These are phyloP conservation scores for Protaetia brevitarsis DNA, from an alignment of 1,140 invertebrate genomes.

Conservation along the genomic window DNA sequence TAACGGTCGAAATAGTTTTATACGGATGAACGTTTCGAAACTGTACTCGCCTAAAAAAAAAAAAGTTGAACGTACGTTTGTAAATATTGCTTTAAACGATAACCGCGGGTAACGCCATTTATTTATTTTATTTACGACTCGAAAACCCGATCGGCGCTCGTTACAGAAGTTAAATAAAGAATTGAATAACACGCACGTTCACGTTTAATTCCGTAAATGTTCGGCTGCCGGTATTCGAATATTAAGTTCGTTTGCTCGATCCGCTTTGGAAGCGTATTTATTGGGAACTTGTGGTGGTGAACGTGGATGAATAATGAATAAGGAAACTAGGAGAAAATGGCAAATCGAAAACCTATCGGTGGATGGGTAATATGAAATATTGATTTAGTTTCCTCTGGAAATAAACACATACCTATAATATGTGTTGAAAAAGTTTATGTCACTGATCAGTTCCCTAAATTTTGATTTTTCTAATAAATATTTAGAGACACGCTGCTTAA, in stretches of 20 bases:
- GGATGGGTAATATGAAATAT: no score
- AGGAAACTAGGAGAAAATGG: no score
- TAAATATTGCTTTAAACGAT: neutral
- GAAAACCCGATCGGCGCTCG: neutral
- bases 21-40: no score
- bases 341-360: no score
- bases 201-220: neutral
- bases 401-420: no score
- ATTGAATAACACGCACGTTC: neutral
- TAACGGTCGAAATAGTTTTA: no score
- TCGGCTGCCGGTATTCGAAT: neutral
- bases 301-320: neutral
- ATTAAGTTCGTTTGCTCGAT: neutral
- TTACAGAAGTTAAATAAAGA: neutral
- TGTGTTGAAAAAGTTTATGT: no score
- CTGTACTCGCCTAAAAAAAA: no score
- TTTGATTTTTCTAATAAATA: no score
- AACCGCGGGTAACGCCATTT: neutral
- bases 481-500: no score
- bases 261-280: neutral
- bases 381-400: no score
- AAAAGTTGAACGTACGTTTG: neutral
- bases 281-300: neutral
- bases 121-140: neutral
- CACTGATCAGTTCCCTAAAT: no score